Evolutionary conservation across 2,113 vertebrate species (phyloP).

Genomic region (Pelodiscus sinensis): DNA sequence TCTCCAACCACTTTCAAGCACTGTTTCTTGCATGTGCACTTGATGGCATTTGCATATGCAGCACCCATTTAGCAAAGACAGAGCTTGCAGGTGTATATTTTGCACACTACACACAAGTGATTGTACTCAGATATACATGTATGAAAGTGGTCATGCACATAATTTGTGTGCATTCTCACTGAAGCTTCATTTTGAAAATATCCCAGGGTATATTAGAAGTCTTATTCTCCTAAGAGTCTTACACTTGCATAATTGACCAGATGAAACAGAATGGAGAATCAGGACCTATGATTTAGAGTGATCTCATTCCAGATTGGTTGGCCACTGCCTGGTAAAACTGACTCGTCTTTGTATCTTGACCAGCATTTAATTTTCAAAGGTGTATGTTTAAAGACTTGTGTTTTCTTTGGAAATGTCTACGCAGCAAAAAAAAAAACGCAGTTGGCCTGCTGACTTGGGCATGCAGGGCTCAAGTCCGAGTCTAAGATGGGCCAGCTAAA

Average conservation of each 20-base stretch:
- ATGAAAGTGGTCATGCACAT: background rate
- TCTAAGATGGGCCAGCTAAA: background rate
- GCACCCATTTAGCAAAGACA: background rate
- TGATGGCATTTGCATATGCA: background rate
- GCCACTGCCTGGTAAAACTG: background rate
- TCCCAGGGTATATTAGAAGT: background rate
- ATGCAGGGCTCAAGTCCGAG: background rate
- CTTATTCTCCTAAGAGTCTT: background rate
- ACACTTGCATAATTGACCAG: background rate
- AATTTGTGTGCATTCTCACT: background rate
- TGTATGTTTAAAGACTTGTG: background rate
- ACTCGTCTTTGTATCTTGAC: fast-evolving
- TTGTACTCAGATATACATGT: background rate
- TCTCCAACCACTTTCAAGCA: background rate
- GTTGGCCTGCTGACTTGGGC: background rate
- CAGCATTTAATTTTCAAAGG: background rate
- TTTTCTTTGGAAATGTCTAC: background rate
- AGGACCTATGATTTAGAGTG: background rate
- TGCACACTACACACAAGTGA: background rate
- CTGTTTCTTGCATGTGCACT: background rate
- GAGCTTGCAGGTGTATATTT: background rate
- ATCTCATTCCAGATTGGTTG: background rate
- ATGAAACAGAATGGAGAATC: fast-evolving
- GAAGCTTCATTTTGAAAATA: background rate
- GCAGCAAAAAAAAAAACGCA: background rate